Conservation (phyloP, 2,113 vertebrate species). For the Misgurnus anguillicaudatus region DNA sequence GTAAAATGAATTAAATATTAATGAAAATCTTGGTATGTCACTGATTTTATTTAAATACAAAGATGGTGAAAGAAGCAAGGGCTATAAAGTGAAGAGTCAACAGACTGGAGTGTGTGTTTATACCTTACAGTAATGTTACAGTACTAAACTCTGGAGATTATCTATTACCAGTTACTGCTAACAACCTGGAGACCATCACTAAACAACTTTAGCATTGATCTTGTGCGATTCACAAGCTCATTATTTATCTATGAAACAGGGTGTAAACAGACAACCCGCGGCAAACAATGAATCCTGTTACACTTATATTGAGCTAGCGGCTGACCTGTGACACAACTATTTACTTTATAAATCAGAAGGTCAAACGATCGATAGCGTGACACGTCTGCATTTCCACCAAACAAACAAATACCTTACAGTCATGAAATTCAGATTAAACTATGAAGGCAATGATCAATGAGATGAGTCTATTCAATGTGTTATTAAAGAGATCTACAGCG, state of each 20-base stretch:
- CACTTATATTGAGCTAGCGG: slow-evolving; percentile 33
- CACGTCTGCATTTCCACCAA: neutral
- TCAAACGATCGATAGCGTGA: slow-evolving; percentile 8
- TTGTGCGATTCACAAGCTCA: slow-evolving; percentile 21
- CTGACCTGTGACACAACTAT: slow-evolving; percentile 24
- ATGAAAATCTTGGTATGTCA: too few relatives aligned
- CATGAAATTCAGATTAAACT: neutral
- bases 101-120: too few relatives aligned
- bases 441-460: neutral
- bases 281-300: slow-evolving; percentile 48
- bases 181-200: slow-evolving; percentile 36
- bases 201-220: slow-evolving; percentile 41
- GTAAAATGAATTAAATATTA: too few relatives aligned
- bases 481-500: too few relatives aligned
- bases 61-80: too few relatives aligned
- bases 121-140: too few relatives aligned
- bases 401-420: neutral
- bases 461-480: too few relatives aligned
- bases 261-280: slow-evolving; percentile 10
- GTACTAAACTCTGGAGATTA: neutral
- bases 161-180: slow-evolving; percentile 23
- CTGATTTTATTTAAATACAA: too few relatives aligned
- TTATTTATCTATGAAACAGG: slow-evolving; percentile 15
- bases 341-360: slow-evolving; percentile 40
- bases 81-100: too few relatives aligned